Percentiles rank a stretch among this genome's conserved stretches.
These are phyloP conservation scores for Chrysemys picta DNA, from an alignment of 2,113 vertebrate species.

Conservation along the genomic window DNA sequence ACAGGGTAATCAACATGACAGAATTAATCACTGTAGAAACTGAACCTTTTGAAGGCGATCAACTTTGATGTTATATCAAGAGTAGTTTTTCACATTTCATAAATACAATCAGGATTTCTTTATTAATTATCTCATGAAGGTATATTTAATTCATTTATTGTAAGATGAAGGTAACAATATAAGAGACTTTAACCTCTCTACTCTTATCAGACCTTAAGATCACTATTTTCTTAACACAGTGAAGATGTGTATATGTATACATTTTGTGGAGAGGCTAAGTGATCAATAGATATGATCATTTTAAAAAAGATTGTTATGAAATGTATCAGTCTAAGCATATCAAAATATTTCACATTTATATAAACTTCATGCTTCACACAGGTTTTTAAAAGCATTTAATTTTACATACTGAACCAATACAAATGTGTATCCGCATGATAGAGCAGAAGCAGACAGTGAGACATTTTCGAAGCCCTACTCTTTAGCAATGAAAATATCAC, in stretches of 20 bases:
- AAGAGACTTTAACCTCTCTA: background rate
- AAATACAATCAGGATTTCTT: background rate
- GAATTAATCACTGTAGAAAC: background rate
- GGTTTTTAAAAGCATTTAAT: background rate
- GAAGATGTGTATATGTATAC: background rate
- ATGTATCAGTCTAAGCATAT: background rate
- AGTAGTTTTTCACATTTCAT: background rate
- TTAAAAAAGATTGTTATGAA: background rate
- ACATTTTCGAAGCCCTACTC: background rate
- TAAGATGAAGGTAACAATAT: background rate
- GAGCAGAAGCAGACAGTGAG: slow-evolving; percentile 18
- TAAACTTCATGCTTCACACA: background rate
- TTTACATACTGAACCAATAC: background rate
- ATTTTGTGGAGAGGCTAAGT: background rate
- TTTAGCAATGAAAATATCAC: background rate
- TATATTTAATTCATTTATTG: background rate
- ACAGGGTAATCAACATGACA: background rate
- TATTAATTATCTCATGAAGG: background rate
- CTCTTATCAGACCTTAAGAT: background rate
- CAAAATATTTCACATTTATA: background rate
- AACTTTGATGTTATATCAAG: background rate
- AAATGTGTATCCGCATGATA: slow-evolving; percentile 12
- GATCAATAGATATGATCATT: background rate
- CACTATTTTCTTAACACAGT: background rate
- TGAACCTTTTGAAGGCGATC: background rate